Conservation (phyloP, 1,140 invertebrate genomes). For the Eciton burchellii region DNA sequence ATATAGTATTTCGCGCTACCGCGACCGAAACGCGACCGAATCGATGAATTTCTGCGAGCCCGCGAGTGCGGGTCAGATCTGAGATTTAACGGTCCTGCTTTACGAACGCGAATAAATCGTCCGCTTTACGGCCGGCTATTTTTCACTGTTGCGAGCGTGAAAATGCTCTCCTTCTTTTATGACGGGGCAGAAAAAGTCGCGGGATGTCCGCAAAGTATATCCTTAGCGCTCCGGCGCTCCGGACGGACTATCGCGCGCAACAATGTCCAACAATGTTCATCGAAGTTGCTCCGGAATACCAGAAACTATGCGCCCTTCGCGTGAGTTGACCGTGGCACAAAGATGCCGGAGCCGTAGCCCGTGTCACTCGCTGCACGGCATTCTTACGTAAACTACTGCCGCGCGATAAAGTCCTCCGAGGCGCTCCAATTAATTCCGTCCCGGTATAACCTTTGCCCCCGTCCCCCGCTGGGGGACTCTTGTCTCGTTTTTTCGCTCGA, state of each 20-base stretch:
- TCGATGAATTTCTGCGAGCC: background rate
- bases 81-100: constrained; percentile 9
- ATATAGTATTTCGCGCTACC: no score
- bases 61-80: background rate
- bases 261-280: background rate
- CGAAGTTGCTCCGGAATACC: background rate
- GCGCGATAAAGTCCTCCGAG: constrained; percentile 53
- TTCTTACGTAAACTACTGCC: constrained; percentile 59
- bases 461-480: constrained; percentile 26
- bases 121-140: background rate
- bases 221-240: background rate
- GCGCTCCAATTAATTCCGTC: constrained; percentile 55
- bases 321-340: constrained; percentile 4
- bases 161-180: background rate
- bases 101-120: background rate
- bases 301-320: constrained; percentile 1
- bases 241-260: no score
- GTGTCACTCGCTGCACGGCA: constrained; percentile 20
- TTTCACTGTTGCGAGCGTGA: constrained; percentile 6
- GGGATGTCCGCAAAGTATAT: no score
- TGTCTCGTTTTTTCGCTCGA: constrained; percentile 43
- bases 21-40: no score
- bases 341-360: background rate
- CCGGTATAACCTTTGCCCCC: constrained; percentile 58
- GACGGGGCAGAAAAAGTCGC: no score